Conservation (phyloP, 2,113 vertebrate species). For the Rhinolophus sinicus region DNA sequence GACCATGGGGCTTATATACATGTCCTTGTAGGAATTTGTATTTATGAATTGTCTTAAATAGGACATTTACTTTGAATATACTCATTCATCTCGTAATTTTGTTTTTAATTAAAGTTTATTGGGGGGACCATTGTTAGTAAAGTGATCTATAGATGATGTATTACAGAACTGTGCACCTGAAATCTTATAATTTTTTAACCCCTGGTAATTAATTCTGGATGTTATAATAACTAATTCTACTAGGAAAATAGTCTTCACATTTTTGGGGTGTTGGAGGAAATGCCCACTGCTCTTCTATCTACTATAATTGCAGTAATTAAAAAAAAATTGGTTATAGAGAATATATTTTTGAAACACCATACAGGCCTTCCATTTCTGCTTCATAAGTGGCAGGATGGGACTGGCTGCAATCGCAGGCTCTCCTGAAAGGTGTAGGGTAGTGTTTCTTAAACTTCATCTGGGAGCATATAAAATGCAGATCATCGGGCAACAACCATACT, state of each 20-base stretch:
- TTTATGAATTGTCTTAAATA: not conserved
- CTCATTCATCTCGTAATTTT: not conserved
- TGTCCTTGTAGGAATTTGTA: not conserved
- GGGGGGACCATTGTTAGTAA: no score
- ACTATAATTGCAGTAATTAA: not conserved
- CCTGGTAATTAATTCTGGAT: not conserved
- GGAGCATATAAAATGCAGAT: not conserved
- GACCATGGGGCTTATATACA: not conserved
- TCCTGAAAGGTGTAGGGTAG: not conserved
- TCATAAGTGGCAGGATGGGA: not conserved
- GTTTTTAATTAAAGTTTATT: no score
- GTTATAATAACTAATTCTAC: not conserved
- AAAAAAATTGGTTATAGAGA: not conserved
- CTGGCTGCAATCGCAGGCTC: not conserved
- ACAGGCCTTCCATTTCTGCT: not conserved
- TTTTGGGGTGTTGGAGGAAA: not conserved
- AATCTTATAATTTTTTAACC: not conserved
- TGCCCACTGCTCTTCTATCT: not conserved
- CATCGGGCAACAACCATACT: not conserved
- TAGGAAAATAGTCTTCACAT: not conserved
- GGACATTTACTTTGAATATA: not conserved
- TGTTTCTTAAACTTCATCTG: not conserved
- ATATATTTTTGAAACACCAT: not conserved
- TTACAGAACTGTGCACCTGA: no score
- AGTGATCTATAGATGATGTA: no score